Conservation (phyloP, 92 coral and sea anemone species). For the Phenganax subtilis region DNA sequence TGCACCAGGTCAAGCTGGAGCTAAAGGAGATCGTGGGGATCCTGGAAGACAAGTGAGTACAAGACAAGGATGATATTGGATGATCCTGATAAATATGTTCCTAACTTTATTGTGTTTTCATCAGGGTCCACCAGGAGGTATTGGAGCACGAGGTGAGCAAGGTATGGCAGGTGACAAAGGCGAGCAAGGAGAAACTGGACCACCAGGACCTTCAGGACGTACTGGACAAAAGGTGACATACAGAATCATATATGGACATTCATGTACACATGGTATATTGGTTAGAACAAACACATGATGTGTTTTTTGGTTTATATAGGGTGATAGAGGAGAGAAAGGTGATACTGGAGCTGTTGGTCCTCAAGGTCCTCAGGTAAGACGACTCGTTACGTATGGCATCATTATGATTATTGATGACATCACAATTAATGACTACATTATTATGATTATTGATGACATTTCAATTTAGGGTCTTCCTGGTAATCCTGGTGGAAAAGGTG, state of each 20-base stretch:
- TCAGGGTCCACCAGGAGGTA: slow-evolving; percentile 64
- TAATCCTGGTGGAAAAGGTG: slow-evolving; percentile 48
- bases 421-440: background rate
- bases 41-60: slow-evolving; percentile 78
- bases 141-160: slow-evolving; percentile 74
- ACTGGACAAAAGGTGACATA: slow-evolving; percentile 38
- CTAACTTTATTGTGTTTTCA: background rate
- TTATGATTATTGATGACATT: background rate
- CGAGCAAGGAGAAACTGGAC: slow-evolving; percentile 68
- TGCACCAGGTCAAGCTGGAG: slow-evolving; percentile 66
- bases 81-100: background rate
- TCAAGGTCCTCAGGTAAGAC: slow-evolving; percentile 47
- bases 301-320: slow-evolving; percentile 42
- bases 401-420: background rate
- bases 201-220: slow-evolving; percentile 68
- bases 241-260: background rate
- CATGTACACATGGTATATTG: background rate
- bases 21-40: slow-evolving; percentile 95
- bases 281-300: background rate
- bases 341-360: slow-evolving; percentile 52
- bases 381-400: background rate
- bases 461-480: slow-evolving; percentile 63
- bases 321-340: slow-evolving; percentile 59
- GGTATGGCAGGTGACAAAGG: slow-evolving; percentile 90
- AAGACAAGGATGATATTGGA: background rate